These are phyloP conservation scores for Zaprionus inermis DNA, from an alignment of 1,140 invertebrate species.

Conservation along the genomic window DNA sequence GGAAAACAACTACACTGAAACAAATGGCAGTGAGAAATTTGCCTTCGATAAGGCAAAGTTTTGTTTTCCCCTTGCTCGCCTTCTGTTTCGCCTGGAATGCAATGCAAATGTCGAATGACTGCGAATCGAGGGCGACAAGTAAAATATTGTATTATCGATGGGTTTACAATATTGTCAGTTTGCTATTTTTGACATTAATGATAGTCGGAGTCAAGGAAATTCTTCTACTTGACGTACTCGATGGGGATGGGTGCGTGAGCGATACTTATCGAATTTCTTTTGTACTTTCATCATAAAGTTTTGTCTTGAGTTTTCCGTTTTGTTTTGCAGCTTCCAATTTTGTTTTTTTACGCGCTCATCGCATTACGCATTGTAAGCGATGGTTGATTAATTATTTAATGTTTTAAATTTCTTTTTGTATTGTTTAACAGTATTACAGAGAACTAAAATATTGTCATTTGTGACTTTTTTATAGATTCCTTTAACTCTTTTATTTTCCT, in stretches of 20 bases:
- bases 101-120: slow-evolving; percentile 40
- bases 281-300: too few relatives aligned
- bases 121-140: slow-evolving; percentile 44
- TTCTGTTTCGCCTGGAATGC: slow-evolving; percentile 39
- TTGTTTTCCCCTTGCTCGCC: background rate
- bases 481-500: background rate
- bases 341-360: too few relatives aligned
- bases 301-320: background rate
- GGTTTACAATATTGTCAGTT: slow-evolving; percentile 72
- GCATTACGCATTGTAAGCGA: too few relatives aligned
- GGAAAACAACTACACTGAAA: slow-evolving; percentile 27
- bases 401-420: too few relatives aligned
- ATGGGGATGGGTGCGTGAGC: slow-evolving; percentile 16
- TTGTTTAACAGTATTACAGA: too few relatives aligned
- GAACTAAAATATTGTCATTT: too few relatives aligned
- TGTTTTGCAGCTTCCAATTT: too few relatives aligned
- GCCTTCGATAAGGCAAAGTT: slow-evolving; percentile 35
- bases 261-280: too few relatives aligned
- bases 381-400: too few relatives aligned
- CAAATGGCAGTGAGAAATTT: slow-evolving; percentile 72
- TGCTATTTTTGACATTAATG: slow-evolving; percentile 75
- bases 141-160: slow-evolving; percentile 72
- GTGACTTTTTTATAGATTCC: background rate
- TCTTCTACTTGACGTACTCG: slow-evolving; percentile 15
- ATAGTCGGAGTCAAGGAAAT: slow-evolving; percentile 44